Conservation (phyloP, 2,888 invertebrate species). For the Nycteola revayana region DNA sequence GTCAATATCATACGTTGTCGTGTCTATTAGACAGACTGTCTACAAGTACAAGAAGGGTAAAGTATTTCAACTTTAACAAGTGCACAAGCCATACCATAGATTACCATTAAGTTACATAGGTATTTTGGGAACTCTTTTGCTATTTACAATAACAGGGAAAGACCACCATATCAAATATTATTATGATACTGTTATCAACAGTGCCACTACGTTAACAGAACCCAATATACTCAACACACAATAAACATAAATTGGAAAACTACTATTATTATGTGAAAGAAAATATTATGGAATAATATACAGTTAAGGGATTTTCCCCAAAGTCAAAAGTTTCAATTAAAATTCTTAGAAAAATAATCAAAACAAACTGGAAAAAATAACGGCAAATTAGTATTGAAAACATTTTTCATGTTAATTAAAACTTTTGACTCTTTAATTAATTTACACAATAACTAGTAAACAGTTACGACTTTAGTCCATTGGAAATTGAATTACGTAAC, state of each 20-base stretch:
- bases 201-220: conserved; percentile 11
- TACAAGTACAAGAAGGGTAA: too few species aligned
- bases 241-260: conserved; percentile 34
- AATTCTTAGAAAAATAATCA: conserved; percentile 24
- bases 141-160: too few species aligned
- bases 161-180: too few species aligned
- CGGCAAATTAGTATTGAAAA: conserved; percentile 5
- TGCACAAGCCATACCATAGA: too few species aligned
- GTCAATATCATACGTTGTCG: too few species aligned
- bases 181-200: too few species aligned
- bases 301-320: conserved; percentile 21
- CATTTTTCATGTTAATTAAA: conserved; percentile 22
- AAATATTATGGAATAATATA: conserved; percentile 44
- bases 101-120: too few species aligned
- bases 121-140: too few species aligned
- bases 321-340: conserved; percentile 20
- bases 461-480: conserved; percentile 33
- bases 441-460: conserved; percentile 34
- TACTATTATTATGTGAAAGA: conserved; percentile 41
- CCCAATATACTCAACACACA: conserved; percentile 24
- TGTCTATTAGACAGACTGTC: too few species aligned
- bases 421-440: conserved; percentile 26
- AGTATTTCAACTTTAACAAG: too few species aligned
- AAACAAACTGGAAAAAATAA: neutral
- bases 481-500: conserved; percentile 29